Base-by-base conservation (phyloP, 2,797 vertebrate species). In the Arnoldichthys spilopterus region DNA sequence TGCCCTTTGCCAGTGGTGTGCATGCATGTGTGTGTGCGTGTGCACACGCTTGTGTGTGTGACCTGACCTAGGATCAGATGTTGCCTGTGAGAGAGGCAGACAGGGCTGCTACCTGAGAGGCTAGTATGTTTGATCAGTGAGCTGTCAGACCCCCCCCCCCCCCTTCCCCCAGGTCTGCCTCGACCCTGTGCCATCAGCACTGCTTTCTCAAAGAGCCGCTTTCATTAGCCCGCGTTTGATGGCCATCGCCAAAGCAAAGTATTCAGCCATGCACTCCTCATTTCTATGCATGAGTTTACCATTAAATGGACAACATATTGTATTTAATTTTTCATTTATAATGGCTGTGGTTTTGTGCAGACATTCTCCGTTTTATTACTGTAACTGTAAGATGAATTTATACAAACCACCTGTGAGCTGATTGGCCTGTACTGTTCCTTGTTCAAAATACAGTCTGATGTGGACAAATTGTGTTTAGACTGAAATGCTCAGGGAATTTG, bases 101-200 rank as follows among this genome's bases (percentile, higher is more conserved):
- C 88, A 88, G 87, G 88, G 79, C 49, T 77, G 76, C 84, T 86
- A 83, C 87, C 85, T 88, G 79, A 80, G 83, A 89, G 86, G 72
- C 88, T 66, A 82, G 69, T 81, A 86, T 90, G 87, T 95, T 95
- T 95, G 94, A 95, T 95, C 94, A 93, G 64, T 94, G 93, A 94
- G 91, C 93, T 94, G 90, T 94, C 86, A 74, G 90, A 82, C 71
- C 87, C 88, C 87, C 45, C 69, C 45, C 61, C 72, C n/a, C n/a
- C n/a, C n/a, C 56, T 30, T 53, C 72, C 76, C 67, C 64, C 72
- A 69, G n/a, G 26, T 74, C 74, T 80, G 83, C 68, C 15, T 51
- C 66, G 83, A 91, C 87, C 90, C 87, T 83, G 90, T 90, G 92
- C 93, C 89, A 91, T 92, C 86, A 92, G 88, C 92, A 88, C 78